Percentiles rank a stretch among this genome's conserved stretches.
These are phyloP conservation scores for Martes flavigula DNA, from an alignment of 2,797 vertebrate species.

Conservation along the genomic window DNA sequence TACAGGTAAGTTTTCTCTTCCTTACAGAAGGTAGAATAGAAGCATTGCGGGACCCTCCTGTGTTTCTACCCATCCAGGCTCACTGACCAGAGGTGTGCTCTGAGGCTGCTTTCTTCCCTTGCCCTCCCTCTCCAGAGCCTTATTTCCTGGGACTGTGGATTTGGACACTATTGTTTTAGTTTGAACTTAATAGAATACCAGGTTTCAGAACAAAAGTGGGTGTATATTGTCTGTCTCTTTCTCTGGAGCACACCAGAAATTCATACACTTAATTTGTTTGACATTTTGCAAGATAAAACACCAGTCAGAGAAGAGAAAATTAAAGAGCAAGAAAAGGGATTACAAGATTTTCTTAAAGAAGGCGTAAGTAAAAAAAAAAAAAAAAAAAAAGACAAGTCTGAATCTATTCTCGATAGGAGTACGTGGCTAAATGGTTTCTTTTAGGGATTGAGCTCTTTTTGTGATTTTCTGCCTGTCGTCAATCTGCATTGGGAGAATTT, in stretches of 20 bases:
- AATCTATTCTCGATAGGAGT: neutral
- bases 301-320: neutral
- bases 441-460: neutral
- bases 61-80: fast-evolving
- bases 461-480: neutral
- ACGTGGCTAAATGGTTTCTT: neutral
- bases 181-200: neutral
- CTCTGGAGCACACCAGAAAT: neutral
- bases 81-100: fast-evolving
- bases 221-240: neutral
- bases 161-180: neutral
- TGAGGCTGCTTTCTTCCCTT: fast-evolving
- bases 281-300: constrained; percentile 38
- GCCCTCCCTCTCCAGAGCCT: neutral
- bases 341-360: neutral
- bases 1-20: neutral
- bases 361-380: neutral
- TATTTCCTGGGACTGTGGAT: neutral
- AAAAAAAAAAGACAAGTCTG: neutral
- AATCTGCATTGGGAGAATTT: neutral
- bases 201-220: neutral
- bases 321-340: neutral
- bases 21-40: neutral
- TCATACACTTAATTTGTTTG: constrained; percentile 33
- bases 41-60: fast-evolving